Evolutionary conservation across 2,888 invertebrate species (phyloP), one percentile per base, ranked within the genome.

Genomic region (Argyresthia goedartella): DNA sequence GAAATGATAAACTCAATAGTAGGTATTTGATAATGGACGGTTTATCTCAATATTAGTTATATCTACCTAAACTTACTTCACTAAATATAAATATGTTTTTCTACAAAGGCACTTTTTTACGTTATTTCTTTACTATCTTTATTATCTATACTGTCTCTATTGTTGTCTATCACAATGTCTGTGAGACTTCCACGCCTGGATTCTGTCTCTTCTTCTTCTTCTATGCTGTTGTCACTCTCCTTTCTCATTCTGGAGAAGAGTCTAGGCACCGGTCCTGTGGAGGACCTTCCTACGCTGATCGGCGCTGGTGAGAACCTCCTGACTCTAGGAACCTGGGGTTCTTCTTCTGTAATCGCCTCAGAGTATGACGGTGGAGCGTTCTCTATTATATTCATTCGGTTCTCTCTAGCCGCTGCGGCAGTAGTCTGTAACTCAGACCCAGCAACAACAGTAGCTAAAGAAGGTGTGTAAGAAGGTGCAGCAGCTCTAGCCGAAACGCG

Each of bases 151-250:
- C 81, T 79, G 67, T 86, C 81, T 73, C 81, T 82, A 60, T 79
- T 74, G 63, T 72, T 85, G 55, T 88, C 88, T 67, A 87, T 80
- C 57, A 82, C 82, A 63, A 88, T 66, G 60, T 88, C 88, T 45
- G 84, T 87, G 57, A 88, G 66, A 64, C 88, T 88, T 52, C 73
- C 71, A 50, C 86, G 74, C 60, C 87, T 74, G 3, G 78, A 77
- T 60, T 65, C 69, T 8, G 25, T 16, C 1, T 35, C 14, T 53
- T 62, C 66, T 50, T 75, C 78, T 56, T 81, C 81, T 54, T 65
- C 66, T 51, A 55, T 58, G 47, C 63, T 71, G 55, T 59, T 63
- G 15, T 62, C 59, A 59, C 76, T 82, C 52, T 86, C 86, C 63
- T 79, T 82, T 43, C 81, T 73, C 58, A 80, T 75, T 53, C 82